Evolutionary conservation across 2,888 invertebrate genomes (phyloP).

Genomic region (Sphaeridia pumilis): DNA sequence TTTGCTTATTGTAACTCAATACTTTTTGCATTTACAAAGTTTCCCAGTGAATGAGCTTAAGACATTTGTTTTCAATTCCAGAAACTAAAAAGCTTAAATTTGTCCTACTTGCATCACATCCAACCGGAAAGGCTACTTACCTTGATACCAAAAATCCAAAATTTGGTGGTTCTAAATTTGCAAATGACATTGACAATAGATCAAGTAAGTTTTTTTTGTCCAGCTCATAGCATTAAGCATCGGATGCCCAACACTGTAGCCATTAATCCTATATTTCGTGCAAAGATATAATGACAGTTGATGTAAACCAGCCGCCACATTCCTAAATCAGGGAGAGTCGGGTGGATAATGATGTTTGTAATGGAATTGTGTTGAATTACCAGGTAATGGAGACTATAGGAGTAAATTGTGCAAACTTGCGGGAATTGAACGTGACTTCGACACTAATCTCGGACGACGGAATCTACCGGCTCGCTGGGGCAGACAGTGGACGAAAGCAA

Average conservation of each 20-base stretch:
- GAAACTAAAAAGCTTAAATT: constrained; percentile 37
- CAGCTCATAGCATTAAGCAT: neutral
- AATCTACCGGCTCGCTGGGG: constrained; percentile 36
- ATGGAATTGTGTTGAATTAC: neutral
- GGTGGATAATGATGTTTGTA: neutral
- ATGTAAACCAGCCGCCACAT: too few relatives aligned
- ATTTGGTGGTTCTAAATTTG: constrained; percentile 37
- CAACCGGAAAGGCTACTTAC: constrained; percentile 36
- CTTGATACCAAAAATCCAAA: constrained; percentile 35
- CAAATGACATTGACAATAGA: constrained; percentile 39
- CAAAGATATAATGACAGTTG: neutral
- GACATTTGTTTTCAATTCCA: constrained; percentile 21
- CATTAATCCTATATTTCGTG: neutral
- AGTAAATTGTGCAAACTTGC: constrained; percentile 36
- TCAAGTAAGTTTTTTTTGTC: constrained; percentile 33
- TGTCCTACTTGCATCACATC: constrained; percentile 38
- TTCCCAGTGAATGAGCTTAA: too few relatives aligned
- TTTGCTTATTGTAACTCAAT: too few relatives aligned
- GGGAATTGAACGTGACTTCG: constrained; percentile 37
- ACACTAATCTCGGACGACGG: constrained; percentile 38
- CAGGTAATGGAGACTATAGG: constrained; percentile 38
- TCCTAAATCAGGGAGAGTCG: neutral
- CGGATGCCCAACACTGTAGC: too few relatives aligned
- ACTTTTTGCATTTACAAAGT: too few relatives aligned
- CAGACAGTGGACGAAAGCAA: constrained; percentile 29